These are phyloP conservation scores for Ardeotis arabs DNA, from an alignment of 2,113 vertebrate genomes.

Conservation along the genomic window DNA sequence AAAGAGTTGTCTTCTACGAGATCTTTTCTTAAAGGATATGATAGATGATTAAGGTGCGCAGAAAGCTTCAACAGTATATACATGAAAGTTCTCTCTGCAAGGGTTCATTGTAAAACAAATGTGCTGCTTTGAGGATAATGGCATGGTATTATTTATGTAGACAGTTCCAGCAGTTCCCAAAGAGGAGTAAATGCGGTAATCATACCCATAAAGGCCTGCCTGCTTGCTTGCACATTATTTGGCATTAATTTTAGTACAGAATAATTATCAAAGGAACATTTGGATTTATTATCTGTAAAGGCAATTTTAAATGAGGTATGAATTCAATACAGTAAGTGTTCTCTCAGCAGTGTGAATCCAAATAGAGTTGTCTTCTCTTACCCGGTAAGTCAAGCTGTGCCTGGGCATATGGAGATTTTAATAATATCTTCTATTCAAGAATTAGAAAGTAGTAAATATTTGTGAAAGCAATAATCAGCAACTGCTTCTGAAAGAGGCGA, in stretches of 20 bases:
- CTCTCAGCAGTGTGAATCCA: constrained; percentile 33
- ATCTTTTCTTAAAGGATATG: constrained; percentile 38
- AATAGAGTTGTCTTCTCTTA: not conserved
- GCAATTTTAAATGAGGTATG: constrained; percentile 61
- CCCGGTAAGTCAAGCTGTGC: not conserved
- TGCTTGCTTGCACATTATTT: constrained; percentile 68
- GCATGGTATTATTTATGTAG: constrained; percentile 68
- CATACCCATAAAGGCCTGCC: constrained; percentile 62
- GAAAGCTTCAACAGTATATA: constrained; percentile 27
- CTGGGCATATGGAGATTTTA: constrained; percentile 15
- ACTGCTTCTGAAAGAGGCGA: not conserved
- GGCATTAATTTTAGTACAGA: constrained; percentile 67
- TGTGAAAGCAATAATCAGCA: not conserved
- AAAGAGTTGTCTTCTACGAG: not conserved
- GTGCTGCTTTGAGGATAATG: constrained; percentile 65
- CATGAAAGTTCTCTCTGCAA: constrained; percentile 8
- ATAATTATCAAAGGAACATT: constrained; percentile 69
- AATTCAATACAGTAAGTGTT: constrained; percentile 48
- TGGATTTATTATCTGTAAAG: constrained; percentile 65
- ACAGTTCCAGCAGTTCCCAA: constrained; percentile 61
- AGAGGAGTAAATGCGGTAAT: constrained; percentile 64
- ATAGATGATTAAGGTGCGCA: constrained; percentile 38
- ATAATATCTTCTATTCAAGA: constrained; percentile 13
- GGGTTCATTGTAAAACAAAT: constrained; percentile 63
- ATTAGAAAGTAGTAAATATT: constrained; percentile 52